phyloP scores from a whole-genome alignment of 2,888 invertebrate species.

The Limnephilus marmoratus region DNA sequence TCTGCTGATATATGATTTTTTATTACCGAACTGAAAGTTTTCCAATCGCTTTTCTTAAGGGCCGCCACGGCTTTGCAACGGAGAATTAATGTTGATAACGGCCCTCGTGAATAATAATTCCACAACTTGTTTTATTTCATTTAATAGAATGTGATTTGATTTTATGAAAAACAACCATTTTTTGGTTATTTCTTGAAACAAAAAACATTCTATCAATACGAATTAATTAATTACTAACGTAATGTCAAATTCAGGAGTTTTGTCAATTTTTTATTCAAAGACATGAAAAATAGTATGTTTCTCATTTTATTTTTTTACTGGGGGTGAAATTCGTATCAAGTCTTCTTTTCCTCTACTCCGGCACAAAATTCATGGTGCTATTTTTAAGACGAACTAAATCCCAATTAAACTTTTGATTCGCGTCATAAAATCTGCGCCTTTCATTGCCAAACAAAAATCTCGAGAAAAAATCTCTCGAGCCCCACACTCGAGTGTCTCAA shows the following conservation, averaged over 20 bases:
- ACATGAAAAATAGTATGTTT: neutral
- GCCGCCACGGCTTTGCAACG: conserved; percentile 54
- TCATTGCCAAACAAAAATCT: conserved; percentile 41
- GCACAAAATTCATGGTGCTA: conserved; percentile 5
- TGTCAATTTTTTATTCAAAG: neutral
- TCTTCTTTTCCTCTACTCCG: neutral
- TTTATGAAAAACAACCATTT: neutral
- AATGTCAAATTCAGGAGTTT: neutral
- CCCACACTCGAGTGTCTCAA: conserved; percentile 56
- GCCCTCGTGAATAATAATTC: conserved; percentile 62
- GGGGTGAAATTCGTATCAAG: neutral
- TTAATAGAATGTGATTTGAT: conserved; percentile 11
- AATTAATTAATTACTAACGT: neutral
- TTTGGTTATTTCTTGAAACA: too few species aligned
- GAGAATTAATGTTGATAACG: conserved; percentile 61
- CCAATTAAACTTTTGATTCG: conserved; percentile 62
- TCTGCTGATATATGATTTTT: conserved; percentile 65
- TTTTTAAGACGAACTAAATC: conserved; percentile 36
- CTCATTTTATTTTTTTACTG: neutral
- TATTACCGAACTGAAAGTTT: conserved; percentile 65
- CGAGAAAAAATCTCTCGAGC: conserved; percentile 43
- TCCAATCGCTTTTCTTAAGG: conserved; percentile 65
- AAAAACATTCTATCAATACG: too few species aligned
- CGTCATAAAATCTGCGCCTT: conserved; percentile 57
- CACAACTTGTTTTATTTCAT: conserved; percentile 38